phyloP scores from a whole-genome alignment of 2,888 invertebrate species.

The Tenthredo notha region DNA sequence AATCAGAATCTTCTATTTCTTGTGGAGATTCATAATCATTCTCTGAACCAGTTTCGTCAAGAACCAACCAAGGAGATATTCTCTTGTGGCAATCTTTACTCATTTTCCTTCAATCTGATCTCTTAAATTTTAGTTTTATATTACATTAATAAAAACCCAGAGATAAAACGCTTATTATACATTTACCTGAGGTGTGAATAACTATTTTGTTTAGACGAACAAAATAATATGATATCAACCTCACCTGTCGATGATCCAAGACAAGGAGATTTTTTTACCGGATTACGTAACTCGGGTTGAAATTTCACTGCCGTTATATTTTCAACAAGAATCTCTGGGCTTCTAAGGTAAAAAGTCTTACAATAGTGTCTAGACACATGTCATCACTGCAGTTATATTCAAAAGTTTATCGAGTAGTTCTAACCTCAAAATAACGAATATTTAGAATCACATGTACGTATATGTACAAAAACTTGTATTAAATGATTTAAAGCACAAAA shows the following conservation, averaged over 20 bases:
- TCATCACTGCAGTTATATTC: background rate
- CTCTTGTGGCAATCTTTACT: background rate
- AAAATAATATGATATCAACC: background rate
- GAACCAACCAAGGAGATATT: background rate
- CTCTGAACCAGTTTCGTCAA: constrained; percentile 47
- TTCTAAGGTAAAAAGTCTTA: background rate
- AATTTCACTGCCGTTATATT: background rate
- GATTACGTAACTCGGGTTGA: background rate
- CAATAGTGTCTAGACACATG: background rate
- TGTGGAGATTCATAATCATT: constrained; percentile 14
- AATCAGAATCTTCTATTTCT: background rate
- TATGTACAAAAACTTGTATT: background rate
- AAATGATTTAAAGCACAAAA: background rate
- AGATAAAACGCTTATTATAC: background rate
- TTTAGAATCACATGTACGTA: background rate
- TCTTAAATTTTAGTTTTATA: background rate
- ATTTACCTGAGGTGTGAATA: background rate
- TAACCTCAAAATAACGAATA: background rate
- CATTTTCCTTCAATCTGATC: constrained; percentile 22
- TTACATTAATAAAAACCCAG: background rate
- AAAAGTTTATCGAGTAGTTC: background rate
- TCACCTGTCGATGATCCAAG: background rate
- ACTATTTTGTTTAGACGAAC: background rate
- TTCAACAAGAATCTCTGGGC: background rate
- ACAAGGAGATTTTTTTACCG: background rate